Percentiles rank a stretch among this genome's conserved stretches.
These are phyloP conservation scores for Palythoa grandis DNA, from an alignment of 92 coral and sea anemone species.

Conservation along the genomic window DNA sequence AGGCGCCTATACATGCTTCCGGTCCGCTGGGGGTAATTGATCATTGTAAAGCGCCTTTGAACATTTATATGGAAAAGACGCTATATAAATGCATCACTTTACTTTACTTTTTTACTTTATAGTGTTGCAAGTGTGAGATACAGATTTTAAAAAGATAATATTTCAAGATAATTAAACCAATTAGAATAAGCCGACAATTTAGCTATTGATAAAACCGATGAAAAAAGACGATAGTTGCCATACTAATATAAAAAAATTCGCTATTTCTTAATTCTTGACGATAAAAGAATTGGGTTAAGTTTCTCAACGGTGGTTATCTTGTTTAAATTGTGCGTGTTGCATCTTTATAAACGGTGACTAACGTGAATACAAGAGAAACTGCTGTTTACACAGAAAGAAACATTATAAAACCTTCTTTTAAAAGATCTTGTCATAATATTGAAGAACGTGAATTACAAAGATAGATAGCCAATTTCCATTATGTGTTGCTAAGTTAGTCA, in stretches of 20 bases:
- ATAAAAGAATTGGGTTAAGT: conserved; percentile 7
- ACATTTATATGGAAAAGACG: no score
- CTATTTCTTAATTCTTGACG: conserved; percentile 3
- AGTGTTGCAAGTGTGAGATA: no score
- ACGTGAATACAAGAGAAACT: conserved; percentile 6
- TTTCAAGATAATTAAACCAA: no score
- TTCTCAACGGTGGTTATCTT: conserved; percentile 13
- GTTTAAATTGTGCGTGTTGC: neutral
- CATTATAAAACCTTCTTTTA: conserved; percentile 5
- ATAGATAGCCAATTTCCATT: conserved; percentile 20
- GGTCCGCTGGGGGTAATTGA: no score
- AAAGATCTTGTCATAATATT: conserved; percentile 32
- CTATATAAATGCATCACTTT: no score
- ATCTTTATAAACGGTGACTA: conserved; percentile 5
- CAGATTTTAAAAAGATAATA: no score
- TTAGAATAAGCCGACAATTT: conserved; percentile 18
- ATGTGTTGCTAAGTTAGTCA: conserved; percentile 36
- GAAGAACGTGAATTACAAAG: conserved; percentile 7
- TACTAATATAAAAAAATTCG: conserved; percentile 31
- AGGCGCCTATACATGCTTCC: no score
- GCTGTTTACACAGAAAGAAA: conserved; percentile 41
- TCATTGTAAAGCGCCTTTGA: no score
- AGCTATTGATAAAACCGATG: conserved; percentile 13
- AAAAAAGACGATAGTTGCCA: conserved; percentile 16
- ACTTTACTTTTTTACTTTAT: no score